A percentile compares a stretch with the other conserved stretches of the same genome.
Conservation (phyloP, 2,888 invertebrate genomes). For the Latrodectus elegans region DNA sequence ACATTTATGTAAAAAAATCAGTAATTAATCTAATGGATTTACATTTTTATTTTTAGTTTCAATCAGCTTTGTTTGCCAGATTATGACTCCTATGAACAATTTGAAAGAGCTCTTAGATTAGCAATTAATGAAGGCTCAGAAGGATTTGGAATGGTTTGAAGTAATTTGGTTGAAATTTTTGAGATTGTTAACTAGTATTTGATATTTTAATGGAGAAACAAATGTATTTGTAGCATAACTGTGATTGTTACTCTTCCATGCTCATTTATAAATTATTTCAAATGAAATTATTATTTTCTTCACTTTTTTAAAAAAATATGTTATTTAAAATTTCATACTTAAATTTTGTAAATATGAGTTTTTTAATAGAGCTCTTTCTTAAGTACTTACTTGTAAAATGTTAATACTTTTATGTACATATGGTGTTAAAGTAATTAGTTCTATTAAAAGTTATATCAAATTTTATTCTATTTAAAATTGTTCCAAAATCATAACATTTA, state of each 20-base stretch:
- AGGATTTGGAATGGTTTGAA: constrained; percentile 85
- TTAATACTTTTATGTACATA: no score
- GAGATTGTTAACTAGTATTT: neutral
- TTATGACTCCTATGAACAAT: constrained; percentile 94
- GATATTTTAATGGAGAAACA: neutral
- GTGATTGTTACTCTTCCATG: constrained; percentile 5
- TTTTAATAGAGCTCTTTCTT: no score
- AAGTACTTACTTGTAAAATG: no score
- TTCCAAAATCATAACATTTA: no score
- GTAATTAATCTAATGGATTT: neutral
- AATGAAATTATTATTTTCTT: neutral
- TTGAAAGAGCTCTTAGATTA: constrained; percentile 90
- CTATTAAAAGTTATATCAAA: no score
- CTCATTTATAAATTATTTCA: neutral
- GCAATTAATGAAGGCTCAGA: constrained; percentile 97
- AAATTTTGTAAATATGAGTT: no score
- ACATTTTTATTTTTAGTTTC: constrained; percentile 80
- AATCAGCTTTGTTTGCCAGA: constrained; percentile 96
- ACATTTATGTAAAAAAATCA: neutral
- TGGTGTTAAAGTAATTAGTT: no score
- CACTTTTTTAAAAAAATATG: neutral
- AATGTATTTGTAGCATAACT: neutral
- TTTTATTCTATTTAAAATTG: no score
- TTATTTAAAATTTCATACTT: neutral
- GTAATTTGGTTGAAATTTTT: neutral